These are phyloP conservation scores for Mya arenaria DNA, from an alignment of 1,140 invertebrate genomes.

Conservation along the genomic window DNA sequence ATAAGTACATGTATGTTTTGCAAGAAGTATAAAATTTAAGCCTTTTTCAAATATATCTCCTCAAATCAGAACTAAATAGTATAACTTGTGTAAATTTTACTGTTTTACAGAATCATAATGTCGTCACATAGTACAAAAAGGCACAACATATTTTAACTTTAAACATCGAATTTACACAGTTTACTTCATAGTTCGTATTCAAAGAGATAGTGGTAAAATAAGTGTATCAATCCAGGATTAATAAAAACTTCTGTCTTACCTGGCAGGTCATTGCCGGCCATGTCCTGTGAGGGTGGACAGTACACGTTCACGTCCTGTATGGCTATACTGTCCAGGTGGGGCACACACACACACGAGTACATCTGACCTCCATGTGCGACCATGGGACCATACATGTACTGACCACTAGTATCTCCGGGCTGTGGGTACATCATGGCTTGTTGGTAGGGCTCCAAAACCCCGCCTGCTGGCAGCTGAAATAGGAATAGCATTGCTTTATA, in stretches of 20 bases:
- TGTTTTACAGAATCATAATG: no score
- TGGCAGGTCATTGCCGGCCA: slow-evolving; percentile 72
- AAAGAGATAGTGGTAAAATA: no score
- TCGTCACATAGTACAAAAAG: no score
- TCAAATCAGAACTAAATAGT: no score
- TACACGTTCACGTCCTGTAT: slow-evolving; percentile 71
- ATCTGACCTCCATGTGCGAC: slow-evolving; percentile 29
- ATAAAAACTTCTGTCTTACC: no score
- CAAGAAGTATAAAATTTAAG: background rate
- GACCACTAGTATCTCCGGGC: background rate
- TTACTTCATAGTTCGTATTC: no score
- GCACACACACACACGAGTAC: slow-evolving; percentile 66
- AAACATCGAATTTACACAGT: no score
- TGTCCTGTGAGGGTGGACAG: slow-evolving; percentile 70
- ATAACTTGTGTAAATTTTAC: no score
- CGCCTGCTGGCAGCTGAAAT: slow-evolving; percentile 26
- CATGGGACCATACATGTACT: slow-evolving; percentile 3
- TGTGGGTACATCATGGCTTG: background rate
- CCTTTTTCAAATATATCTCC: background rate
- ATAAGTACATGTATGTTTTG: background rate
- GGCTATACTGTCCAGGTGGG: slow-evolving; percentile 66
- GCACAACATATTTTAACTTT: no score
- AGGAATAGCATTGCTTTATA: background rate
- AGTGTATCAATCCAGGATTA: no score
- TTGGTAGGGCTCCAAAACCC: background rate